Evolutionary conservation across 2,113 vertebrate species (phyloP).

Genomic region (Melanostigma gelatinosum): DNA sequence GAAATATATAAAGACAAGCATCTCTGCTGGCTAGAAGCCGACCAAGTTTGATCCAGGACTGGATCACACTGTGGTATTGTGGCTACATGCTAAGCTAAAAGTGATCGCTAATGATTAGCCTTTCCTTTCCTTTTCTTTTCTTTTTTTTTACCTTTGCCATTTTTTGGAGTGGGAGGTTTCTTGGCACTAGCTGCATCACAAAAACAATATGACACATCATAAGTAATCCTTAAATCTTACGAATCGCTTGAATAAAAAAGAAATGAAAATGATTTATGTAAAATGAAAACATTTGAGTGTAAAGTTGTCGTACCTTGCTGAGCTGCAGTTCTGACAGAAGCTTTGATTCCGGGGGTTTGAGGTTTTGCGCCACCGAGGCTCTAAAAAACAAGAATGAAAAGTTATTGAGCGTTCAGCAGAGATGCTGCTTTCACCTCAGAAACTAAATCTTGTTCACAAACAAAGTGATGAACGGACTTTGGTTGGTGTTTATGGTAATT

Average conservation of each 20-base stretch:
- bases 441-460: neutral
- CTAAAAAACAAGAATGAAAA: slow-evolving; percentile 61
- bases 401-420: neutral
- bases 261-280: rapidly evolving
- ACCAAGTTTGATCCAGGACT: slow-evolving; percentile 42
- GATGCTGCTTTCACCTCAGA: neutral
- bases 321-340: slow-evolving; percentile 85
- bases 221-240: slow-evolving; percentile 13
- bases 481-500: neutral
- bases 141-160: slow-evolving; percentile 84
- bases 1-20: neutral
- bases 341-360: slow-evolving; percentile 85
- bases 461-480: neutral
- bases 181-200: slow-evolving; percentile 85
- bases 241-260: neutral
- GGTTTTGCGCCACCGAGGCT: slow-evolving; percentile 81
- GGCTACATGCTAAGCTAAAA: slow-evolving; percentile 19
- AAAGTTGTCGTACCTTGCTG: slow-evolving; percentile 62
- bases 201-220: slow-evolving; percentile 63
- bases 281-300: neutral
- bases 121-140: slow-evolving; percentile 28
- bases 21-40: slow-evolving; percentile 25
- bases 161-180: slow-evolving; percentile 84
- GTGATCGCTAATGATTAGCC: neutral
- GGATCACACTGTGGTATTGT: slow-evolving; percentile 37